Conservation (phyloP, 2,797 vertebrate genomes). For the Gallirallus australis region DNA sequence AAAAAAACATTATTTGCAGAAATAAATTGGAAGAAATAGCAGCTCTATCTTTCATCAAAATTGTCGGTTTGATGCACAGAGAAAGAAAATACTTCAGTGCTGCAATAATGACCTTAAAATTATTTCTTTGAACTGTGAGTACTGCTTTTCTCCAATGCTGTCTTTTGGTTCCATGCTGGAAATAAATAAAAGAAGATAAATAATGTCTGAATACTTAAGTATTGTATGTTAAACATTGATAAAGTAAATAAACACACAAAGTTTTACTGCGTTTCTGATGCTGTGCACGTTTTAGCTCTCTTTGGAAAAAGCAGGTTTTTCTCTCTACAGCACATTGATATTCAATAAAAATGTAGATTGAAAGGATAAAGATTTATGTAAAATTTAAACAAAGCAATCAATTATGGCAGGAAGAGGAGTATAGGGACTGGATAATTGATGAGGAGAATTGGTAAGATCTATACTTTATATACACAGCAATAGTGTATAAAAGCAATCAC, state of each 20-base stretch:
- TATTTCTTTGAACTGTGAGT: not conserved
- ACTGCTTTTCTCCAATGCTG: not conserved
- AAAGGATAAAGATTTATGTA: not conserved
- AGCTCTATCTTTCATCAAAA: not conserved
- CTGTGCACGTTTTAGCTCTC: conserved; percentile 6
- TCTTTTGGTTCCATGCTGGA: not conserved
- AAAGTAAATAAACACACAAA: conserved; percentile 10
- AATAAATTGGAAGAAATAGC: not conserved
- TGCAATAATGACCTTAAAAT: conserved; percentile 2
- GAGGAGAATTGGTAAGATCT: not conserved
- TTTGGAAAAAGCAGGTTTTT: not conserved
- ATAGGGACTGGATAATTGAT: not conserved
- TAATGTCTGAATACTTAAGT: not conserved
- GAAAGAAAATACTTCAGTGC: not conserved
- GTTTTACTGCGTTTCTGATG: not conserved
- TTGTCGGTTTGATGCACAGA: not conserved
- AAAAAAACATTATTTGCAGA: not conserved
- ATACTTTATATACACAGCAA: not conserved
- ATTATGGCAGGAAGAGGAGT: not conserved
- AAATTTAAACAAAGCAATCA: not conserved
- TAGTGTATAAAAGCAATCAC: not conserved
- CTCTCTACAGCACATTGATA: not conserved
- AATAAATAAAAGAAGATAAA: conserved; percentile 4
- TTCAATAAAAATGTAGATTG: not conserved
- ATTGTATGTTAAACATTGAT: not conserved